phyloP scores from a whole-genome alignment of 2,113 vertebrate genomes.

The Serinus canaria region DNA sequence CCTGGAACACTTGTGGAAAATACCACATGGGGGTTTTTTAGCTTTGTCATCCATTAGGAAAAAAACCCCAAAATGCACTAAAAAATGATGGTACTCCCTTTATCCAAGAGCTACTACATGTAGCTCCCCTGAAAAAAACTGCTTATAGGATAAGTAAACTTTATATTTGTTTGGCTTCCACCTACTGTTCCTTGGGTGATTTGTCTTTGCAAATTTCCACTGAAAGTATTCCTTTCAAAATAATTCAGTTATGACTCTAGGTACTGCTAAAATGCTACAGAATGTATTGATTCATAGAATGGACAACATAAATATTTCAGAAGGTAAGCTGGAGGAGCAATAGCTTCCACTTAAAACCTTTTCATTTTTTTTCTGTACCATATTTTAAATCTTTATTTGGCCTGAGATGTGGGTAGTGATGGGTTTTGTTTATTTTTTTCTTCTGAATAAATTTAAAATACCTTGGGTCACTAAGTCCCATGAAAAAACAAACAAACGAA shows the following conservation, averaged over 20 bases:
- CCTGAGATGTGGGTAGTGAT: background rate
- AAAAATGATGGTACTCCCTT: background rate
- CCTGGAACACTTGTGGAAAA: no score
- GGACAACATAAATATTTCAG: background rate
- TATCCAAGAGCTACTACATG: background rate
- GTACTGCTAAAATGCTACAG: background rate
- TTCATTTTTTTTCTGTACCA: background rate
- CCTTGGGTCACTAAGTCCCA: background rate
- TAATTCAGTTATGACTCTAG: background rate
- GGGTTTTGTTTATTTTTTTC: background rate
- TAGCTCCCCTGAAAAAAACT: background rate
- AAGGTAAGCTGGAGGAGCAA: background rate
- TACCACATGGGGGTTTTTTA: background rate
- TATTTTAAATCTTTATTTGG: background rate
- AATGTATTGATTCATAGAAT: background rate
- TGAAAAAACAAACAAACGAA: background rate
- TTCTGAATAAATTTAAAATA: background rate
- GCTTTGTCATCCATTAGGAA: background rate
- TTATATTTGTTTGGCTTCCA: background rate
- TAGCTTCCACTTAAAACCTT: background rate
- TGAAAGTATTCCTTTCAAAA: background rate
- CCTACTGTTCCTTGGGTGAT: background rate
- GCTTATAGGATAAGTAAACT: background rate
- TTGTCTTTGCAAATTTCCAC: background rate
- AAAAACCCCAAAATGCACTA: fast-evolving